Evolutionary conservation across 2,888 invertebrate species (phyloP), one percentile per base, ranked within the genome.

Genomic region (Pachymerium ferrugineum): DNA sequence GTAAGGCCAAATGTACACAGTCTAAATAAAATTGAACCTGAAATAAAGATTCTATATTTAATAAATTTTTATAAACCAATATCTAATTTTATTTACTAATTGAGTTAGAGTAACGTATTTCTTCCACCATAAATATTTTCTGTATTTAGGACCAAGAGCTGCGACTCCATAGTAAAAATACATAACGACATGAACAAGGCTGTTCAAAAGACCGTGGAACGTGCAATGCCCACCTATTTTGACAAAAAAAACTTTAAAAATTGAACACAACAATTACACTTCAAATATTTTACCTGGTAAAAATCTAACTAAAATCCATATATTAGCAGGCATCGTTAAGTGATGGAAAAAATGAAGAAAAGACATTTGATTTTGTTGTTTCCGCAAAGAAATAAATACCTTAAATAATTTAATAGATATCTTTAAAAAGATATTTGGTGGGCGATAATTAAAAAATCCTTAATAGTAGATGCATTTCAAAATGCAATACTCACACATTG

Each of bases 11-110:
- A 28, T 62, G 62, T 28, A 62, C 28, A n/a, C 62, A 62, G 28
- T 62, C 62, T 28, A 62, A 62, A 25, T 62, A 62, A 62, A 62
- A 62, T n/a, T 62, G 62, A 62, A 62, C 25, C 62, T 62, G 28
- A 25, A 54, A 54, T 22, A n/a, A n/a, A n/a, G n/a, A n/a, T n/a
- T n/a, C n/a, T n/a, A n/a, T n/a, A n/a, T n/a, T n/a, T n/a, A n/a
- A n/a, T n/a, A n/a, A n/a, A n/a, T n/a, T n/a, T n/a, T n/a, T 14
- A 10, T 16, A 68, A n/a, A 31, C 19, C 19, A 12, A 19, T 67
- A 16, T 14, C 5, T 3, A 16, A 14, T 6, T 29, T n/a, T n/a
- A n/a, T 29, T 62, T 62, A 62, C 62, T 28, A 62, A 62, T 62
- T 62, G 62, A 25, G 12, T 62, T 28, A 62, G n/a, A 25, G 62